Evolutionary conservation across 1,140 invertebrate genomes (phyloP), one percentile per base, ranked within the genome.

Genomic region (Trichonephila clavipes): DNA sequence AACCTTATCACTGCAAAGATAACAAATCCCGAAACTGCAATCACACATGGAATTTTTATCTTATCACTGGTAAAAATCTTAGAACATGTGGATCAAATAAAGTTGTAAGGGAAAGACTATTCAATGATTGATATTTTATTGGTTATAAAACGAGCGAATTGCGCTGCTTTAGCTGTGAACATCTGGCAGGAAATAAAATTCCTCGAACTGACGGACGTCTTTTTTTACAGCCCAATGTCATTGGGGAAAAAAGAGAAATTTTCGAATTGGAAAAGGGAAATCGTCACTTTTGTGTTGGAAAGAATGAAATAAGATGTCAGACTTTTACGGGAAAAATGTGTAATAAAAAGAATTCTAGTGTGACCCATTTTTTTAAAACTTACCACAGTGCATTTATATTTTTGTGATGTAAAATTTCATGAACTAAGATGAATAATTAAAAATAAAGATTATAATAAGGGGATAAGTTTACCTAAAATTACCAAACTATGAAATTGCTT

Each of bases 101-200:
- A 77, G 28, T 34, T 77, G 28, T 18, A 34, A 34, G 28, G 69
- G 18, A 4, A 8, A 28, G 51, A 83, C 40, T 83, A 83, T 83
- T 83, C 44, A 40, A 51, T 19, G 51, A 58, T 83, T 16, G 7
- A 44, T n/a, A 51, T n/a, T 83, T 83, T 83, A 83, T 83, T 59
- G 81, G 81, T 21, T 83, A 51, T 83, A 83, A 83, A 83, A 59
- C 21, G 81, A 83, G 51, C 44, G 81, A 40, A 51, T 83, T 83
- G 81, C 16, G 14, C 81, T 21, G 40, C 21, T 58, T n/a, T 18
- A 83, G 24, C 81, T 24, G 40, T 6, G 51, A 83, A 51, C 40
- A 59, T 83, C 51, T 59, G 40, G 21, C 19, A 83, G 81, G 81
- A 83, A 83, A 83, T 83, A 83, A 83, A 83, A 83, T 59, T 83